Percentiles rank a stretch among this genome's conserved stretches.
Evolutionary conservation across 2,888 invertebrate species (phyloP).

Genomic region (Drosophila borborema): DNA sequence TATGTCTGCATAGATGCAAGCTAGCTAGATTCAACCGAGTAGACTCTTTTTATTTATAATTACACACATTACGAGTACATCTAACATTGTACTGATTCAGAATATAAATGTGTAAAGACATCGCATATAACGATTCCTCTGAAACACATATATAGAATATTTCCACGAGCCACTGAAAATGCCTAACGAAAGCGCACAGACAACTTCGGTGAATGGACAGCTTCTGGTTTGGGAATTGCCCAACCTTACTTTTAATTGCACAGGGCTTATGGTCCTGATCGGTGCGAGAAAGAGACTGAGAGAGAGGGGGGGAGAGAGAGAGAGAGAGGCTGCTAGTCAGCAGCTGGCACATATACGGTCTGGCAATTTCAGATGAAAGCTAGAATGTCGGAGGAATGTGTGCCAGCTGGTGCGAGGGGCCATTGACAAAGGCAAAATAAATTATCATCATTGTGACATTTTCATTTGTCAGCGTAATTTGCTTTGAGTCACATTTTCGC

Average conservation of each 20-base stretch:
- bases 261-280: constrained; percentile 38
- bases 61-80: background rate
- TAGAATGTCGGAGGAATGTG: constrained; percentile 59
- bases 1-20: background rate
- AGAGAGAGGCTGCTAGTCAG: background rate
- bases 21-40: no score
- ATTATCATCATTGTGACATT: constrained; percentile 78
- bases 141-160: background rate
- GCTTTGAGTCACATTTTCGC: constrained; percentile 61
- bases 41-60: background rate
- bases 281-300: background rate
- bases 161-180: background rate
- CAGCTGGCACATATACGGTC: constrained; percentile 25
- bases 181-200: background rate
- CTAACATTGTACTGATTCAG: no score
- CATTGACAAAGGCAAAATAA: constrained; percentile 76
- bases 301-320: no score
- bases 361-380: constrained; percentile 57
- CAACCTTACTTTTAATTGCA: constrained; percentile 65
- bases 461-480: constrained; percentile 78
- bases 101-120: background rate
- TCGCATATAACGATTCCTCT: background rate
- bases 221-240: constrained; percentile 30
- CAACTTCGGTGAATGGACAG: background rate
- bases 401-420: constrained; percentile 51